A percentile compares a stretch with the other conserved stretches of the same genome.
Evolutionary conservation across 2,797 vertebrate genomes (phyloP).

Genomic region (Phoeniculus purpureus): DNA sequence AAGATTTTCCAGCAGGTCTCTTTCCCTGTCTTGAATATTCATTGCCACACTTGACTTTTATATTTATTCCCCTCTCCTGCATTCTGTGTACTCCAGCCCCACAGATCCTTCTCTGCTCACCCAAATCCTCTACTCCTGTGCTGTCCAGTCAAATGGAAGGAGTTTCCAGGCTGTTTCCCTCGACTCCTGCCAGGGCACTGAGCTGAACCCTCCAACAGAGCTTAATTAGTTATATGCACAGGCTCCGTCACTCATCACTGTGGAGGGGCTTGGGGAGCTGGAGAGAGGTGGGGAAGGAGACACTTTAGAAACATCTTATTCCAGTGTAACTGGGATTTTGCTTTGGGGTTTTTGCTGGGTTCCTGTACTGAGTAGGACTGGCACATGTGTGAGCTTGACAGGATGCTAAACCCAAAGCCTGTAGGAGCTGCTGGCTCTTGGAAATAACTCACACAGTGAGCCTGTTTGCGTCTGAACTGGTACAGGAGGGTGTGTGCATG

Average conservation of each 20-base stretch:
- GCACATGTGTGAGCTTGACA: accelerated
- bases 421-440: not conserved
- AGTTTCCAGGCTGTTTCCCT: not conserved
- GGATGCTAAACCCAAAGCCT: not conserved
- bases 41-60: not conserved
- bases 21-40: conserved; percentile 21
- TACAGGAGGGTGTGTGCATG: not conserved
- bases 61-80: not conserved
- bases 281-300: not conserved
- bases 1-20: not conserved
- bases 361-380: not conserved
- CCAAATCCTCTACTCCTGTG: not conserved
- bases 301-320: not conserved
- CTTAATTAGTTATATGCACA: not conserved
- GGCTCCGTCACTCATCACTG: not conserved
- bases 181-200: not conserved
- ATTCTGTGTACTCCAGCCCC: not conserved
- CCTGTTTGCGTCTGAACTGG: conserved; percentile 1
- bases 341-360: not conserved
- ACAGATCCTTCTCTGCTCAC: not conserved
- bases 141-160: not conserved
- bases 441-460: not conserved
- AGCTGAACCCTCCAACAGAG: accelerated
- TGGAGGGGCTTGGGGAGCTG: not conserved
- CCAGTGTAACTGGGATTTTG: not conserved